Evolutionary conservation across 2,888 invertebrate species (phyloP).

Genomic region (Seira ritae): DNA sequence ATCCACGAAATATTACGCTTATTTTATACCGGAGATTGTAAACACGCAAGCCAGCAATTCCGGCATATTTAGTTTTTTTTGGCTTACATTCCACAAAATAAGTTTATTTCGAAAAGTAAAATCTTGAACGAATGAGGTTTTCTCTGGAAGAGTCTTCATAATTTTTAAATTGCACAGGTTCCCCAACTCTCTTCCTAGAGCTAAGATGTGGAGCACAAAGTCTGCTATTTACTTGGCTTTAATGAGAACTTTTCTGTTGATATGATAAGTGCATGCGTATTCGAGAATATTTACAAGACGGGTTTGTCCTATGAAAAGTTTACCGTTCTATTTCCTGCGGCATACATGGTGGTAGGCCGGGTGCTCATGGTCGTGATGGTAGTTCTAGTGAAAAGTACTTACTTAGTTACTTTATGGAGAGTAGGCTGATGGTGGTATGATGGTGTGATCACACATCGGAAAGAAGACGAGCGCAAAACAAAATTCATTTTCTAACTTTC

Average conservation of each 20-base stretch:
- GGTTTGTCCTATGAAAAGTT: background rate
- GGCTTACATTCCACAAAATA: too few species aligned
- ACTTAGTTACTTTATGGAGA: too few species aligned
- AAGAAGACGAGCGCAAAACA: slow-evolving; percentile 9
- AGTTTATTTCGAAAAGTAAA: too few species aligned
- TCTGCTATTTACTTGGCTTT: background rate
- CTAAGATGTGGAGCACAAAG: too few species aligned
- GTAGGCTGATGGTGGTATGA: background rate
- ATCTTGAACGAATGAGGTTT: background rate
- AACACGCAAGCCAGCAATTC: too few species aligned
- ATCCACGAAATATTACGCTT: too few species aligned
- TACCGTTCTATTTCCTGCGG: background rate
- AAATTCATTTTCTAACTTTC: slow-evolving; percentile 19
- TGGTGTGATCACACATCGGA: slow-evolving; percentile 14
- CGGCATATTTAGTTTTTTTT: too few species aligned
- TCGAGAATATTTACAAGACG: slow-evolving; percentile 5
- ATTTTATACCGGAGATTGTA: too few species aligned
- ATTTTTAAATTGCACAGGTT: background rate
- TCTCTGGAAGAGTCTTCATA: background rate
- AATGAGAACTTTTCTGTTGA: slow-evolving; percentile 7
- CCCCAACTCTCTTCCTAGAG: too few species aligned
- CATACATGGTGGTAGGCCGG: background rate
- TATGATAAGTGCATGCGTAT: slow-evolving; percentile 11
- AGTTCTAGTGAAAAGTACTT: too few species aligned
- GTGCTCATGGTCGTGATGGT: too few species aligned